These are phyloP conservation scores for Drosophila nr. medialis DNA, from an alignment of 2,888 invertebrate genomes.

Conservation along the genomic window DNA sequence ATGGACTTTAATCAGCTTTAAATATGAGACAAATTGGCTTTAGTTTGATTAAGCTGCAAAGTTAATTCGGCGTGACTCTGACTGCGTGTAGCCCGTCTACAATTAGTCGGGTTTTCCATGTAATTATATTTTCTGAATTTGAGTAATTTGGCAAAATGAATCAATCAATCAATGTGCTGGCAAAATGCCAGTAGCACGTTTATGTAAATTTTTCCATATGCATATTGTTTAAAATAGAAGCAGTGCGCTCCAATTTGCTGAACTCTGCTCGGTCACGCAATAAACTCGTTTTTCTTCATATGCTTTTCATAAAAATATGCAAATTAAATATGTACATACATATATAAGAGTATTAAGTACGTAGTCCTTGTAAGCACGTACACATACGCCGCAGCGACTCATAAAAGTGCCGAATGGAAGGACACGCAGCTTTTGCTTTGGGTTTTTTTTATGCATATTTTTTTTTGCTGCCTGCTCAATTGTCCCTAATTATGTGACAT, in stretches of 20 bases:
- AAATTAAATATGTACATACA: conserved; percentile 14
- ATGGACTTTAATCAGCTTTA: neutral
- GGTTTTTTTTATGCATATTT: neutral
- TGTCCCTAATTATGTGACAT: conserved; percentile 44
- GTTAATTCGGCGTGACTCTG: neutral
- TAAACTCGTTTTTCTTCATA: conserved; percentile 70
- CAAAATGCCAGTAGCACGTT: conserved; percentile 21
- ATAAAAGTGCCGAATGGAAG: conserved; percentile 17
- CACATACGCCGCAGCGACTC: conserved; percentile 4
- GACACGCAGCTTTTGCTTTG: conserved; percentile 23
- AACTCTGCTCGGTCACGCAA: conserved; percentile 62
- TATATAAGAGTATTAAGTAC: conserved; percentile 10
- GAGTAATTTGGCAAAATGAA: conserved; percentile 7
- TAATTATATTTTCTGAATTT: conserved; percentile 9
- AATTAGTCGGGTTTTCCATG: conserved; percentile 11
- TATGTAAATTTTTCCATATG: conserved; percentile 19
- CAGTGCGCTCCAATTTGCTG: conserved; percentile 63
- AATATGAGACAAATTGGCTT: conserved; percentile 1
- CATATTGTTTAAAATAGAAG: conserved; percentile 62
- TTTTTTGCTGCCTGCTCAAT: conserved; percentile 9
- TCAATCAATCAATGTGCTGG: conserved; percentile 47
- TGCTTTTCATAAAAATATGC: conserved; percentile 71
- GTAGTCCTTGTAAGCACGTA: conserved; percentile 1
- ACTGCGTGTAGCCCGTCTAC: neutral
- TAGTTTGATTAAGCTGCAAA: neutral